phyloP scores from a whole-genome alignment of 1,140 invertebrate species.

The Octopus sinensis region DNA sequence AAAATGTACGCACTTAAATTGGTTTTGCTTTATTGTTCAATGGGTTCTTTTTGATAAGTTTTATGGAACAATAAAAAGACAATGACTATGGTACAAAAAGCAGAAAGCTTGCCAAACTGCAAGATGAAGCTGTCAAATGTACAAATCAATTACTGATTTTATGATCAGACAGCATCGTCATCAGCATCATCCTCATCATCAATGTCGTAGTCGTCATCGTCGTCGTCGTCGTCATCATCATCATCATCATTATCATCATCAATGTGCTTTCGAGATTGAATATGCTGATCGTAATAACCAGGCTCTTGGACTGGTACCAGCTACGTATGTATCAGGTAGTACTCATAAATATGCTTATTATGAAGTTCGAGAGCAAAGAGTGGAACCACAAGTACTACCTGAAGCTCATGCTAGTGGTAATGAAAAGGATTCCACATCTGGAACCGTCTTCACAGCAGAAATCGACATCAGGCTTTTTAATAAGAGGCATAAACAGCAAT shows the following conservation, averaged over 20 bases:
- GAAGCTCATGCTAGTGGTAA: neutral
- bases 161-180: neutral
- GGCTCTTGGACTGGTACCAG: neutral
- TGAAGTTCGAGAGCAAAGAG: neutral
- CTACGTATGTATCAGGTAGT: neutral
- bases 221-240: too few species aligned
- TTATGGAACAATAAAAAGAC: neutral
- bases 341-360: neutral
- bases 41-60: neutral
- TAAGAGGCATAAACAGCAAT: neutral
- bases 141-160: neutral
- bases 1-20: too few species aligned
- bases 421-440: neutral
- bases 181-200: too few species aligned
- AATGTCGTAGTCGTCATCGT: too few species aligned
- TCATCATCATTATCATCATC: neutral
- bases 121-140: conserved; percentile 2
- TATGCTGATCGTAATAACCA: neutral
- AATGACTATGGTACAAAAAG: neutral
- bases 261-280: neutral
- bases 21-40: too few species aligned
- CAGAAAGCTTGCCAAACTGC: neutral
- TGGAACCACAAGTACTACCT: neutral
- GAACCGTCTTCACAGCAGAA: neutral
- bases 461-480: neutral